Conservation (phyloP, 35 echinoderm and acorn worm genomes). For the Acanthaster planci region DNA sequence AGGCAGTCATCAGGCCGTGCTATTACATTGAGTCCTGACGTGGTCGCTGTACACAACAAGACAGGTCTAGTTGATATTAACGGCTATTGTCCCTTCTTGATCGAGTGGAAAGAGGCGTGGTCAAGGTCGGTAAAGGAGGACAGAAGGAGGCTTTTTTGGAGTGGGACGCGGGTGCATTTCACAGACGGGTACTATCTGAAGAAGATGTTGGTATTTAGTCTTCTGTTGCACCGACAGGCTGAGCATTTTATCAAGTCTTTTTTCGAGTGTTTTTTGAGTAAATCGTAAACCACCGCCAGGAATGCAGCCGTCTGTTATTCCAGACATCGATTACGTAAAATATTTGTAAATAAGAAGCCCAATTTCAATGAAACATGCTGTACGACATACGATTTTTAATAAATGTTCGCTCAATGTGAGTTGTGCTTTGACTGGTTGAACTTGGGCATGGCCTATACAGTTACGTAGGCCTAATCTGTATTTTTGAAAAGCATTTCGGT, state of each 20-base stretch:
- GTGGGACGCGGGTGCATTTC: constrained; percentile 25
- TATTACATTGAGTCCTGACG: not conserved
- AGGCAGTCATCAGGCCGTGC: not conserved
- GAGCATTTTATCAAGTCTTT: not conserved
- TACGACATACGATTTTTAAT: too few relatives aligned
- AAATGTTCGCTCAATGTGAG: too few relatives aligned
- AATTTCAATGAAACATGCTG: too few relatives aligned
- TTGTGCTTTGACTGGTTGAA: too few relatives aligned
- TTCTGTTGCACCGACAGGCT: not conserved
- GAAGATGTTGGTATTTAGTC: not conserved
- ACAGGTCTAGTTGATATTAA: not conserved
- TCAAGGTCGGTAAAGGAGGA: constrained; percentile 24
- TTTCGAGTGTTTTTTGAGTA: not conserved
- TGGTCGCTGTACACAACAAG: not conserved
- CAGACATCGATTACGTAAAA: too few relatives aligned
- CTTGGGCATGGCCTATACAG: too few relatives aligned
- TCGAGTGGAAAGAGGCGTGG: not conserved
- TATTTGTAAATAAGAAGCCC: too few relatives aligned
- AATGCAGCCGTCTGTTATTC: too few relatives aligned
- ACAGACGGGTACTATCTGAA: not conserved
- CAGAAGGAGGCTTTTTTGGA: constrained; percentile 15
- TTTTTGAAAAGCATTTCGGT: too few relatives aligned
- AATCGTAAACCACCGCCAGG: too few relatives aligned
- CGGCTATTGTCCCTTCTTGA: constrained; percentile 4
- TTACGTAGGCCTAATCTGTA: too few relatives aligned